Base-by-base conservation (phyloP, 2,888 invertebrate species). In the Meta bourneti region DNA sequence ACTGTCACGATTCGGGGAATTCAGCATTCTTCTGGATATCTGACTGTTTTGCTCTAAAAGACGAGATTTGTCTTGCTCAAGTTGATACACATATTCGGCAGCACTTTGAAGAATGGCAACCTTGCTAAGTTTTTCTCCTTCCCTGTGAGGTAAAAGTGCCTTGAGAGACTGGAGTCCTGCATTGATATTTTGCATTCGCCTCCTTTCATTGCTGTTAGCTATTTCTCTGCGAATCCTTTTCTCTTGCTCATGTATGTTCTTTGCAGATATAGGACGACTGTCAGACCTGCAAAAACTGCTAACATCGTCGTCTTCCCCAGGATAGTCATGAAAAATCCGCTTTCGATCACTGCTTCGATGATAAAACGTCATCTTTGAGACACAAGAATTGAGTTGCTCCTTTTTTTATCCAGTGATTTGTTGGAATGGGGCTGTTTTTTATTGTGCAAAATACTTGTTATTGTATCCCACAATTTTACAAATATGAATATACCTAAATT, bases 151-250 rank as follows among this genome's bases (percentile, higher is more conserved):
- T 94, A 99, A 96, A 93, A 99, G 96, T 48, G 97, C 97, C 93
- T 99, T 96, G 94, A 99, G 96, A 93, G 98, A 98, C 95, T 99
- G 98, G 95, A 99, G 99, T 80, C 99, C 99, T 94, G 99, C 98
- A 96, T 99, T 99, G 95, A 99, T 99, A 95, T 98, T 99, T 95
- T 99, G 99, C 99, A 99, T 99, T 93, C 99, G 97, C 93, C 99
- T 96, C 90, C 99, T 96, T 95, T 99, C 99, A 96, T 99, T 99
- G 95, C 99, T 99, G 96, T 99, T 99, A 94, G 99, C 99, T 95
- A 99, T 99, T 95, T 99, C 99, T 94, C 99, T 97, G 94, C 99
- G 96, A 95, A 99, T 97, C 94, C 98, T 96, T 95, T 99, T 99
- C 95, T 99, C 99, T 94, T 97, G 97, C 95, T 98, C 98, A 9